Base-by-base conservation (phyloP, 1,140 invertebrate species). In the Anoplolepis gracilipes region DNA sequence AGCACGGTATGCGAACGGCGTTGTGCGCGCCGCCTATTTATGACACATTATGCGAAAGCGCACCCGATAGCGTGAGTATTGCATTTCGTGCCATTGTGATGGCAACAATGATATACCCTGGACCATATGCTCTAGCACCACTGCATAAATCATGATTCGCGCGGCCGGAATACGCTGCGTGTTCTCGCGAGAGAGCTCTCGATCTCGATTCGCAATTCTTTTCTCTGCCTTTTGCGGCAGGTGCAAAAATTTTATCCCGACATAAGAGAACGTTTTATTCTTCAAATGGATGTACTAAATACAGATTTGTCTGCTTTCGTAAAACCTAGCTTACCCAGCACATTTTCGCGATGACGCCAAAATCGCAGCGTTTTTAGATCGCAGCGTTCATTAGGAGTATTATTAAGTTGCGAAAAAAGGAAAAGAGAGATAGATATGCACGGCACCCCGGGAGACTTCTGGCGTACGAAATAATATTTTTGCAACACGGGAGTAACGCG, bases 21-120 rank as follows among this genome's bases (percentile, higher is more conserved):
- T 87, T 90, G 91, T 89, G 85, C 84, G 92, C 87, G 92, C 93
- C 92, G 92, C 94, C 94, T 95, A 94, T 95, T 95, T 95, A 95
- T 95, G 94, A 95, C 94, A 94, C 94, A 95, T 95, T 94, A 95
- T 95, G 92, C 94, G 93, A 94, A 93, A 94, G 93, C 91, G 91
- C 92, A 92, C 77, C 92, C 92, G 92, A 94, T 94, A 94, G 90
- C 90, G 90, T 88, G 90, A 82, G 90, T 92, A 92, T 92, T 92
- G 91, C 91, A 61, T 91, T 90, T 92, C 87, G 92, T 88, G 90
- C 92, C 93, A 94, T 94, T 95, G 94, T 94, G 94, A 91, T 93
- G 85, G 90, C 92, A 93, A 94, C 93, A 93, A 94, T 93, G 93
- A 94, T 94, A 94, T 87, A 89, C 73, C 69, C 89, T 75, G 88